Evolutionary conservation across 2,797 vertebrate species (phyloP).

Genomic region (Steatocranus sp.): DNA sequence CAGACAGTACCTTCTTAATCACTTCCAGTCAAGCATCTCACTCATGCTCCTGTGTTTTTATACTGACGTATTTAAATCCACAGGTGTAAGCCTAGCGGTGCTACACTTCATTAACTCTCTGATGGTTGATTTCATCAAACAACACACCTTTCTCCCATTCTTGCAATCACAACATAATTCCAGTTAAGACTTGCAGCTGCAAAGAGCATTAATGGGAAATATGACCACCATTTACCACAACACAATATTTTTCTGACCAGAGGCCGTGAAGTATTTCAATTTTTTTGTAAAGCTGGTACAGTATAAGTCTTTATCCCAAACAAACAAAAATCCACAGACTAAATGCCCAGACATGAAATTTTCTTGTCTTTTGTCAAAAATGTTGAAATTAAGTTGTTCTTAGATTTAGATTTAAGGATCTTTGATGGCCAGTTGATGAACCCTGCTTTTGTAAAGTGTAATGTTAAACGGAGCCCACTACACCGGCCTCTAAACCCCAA

Average conservation of each 20-base stretch:
- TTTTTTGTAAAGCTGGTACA: background rate
- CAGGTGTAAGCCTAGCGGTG: background rate
- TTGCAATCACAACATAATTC: background rate
- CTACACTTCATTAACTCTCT: background rate
- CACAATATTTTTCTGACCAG: background rate
- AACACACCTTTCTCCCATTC: background rate
- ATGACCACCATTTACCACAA: background rate
- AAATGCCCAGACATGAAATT: background rate
- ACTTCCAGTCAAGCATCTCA: background rate
- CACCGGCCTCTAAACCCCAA: conserved; percentile 53
- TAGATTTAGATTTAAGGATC: background rate
- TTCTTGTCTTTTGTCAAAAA: background rate
- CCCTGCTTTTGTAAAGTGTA: conserved; percentile 20
- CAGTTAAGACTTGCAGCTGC: background rate
- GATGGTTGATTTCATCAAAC: background rate
- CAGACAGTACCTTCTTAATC: background rate
- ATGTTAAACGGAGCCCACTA: conserved; percentile 1
- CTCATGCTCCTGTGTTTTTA: background rate
- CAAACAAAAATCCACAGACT: background rate
- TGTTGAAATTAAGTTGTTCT: background rate
- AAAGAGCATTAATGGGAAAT: background rate
- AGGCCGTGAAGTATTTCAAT: background rate
- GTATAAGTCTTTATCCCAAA: background rate
- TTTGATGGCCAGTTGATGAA: conserved; percentile 20
- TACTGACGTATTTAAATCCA: background rate